Conservation (phyloP, 2,113 vertebrate genomes). For the Chlorocebus sabaeus region DNA sequence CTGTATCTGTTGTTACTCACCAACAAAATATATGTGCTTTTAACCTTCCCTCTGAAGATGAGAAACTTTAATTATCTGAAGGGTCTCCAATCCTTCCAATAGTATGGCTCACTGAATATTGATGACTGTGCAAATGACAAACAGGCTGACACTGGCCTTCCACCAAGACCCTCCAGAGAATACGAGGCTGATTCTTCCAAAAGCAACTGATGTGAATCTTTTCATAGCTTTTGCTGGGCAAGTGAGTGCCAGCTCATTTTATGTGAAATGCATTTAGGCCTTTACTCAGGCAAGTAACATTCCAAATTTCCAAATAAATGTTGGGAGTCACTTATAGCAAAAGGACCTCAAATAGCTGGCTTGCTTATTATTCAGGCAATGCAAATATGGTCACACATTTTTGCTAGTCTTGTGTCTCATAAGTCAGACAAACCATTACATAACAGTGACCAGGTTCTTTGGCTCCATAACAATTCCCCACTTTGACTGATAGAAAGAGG, state of each 20-base stretch:
- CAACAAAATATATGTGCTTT: background rate
- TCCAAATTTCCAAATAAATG: background rate
- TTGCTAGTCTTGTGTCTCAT: background rate
- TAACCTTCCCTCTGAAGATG: background rate
- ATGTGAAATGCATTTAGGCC: no score
- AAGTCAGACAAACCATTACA: background rate
- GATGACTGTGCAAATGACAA: background rate
- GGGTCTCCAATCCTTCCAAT: background rate
- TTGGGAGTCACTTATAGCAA: background rate
- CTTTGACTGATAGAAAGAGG: background rate
- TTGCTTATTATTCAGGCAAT: background rate
- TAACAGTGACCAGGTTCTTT: background rate
- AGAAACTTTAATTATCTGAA: background rate
- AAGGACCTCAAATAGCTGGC: background rate
- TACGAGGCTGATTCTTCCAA: background rate
- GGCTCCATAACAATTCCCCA: no score
- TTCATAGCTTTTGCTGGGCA: background rate
- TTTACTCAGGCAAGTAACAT: background rate
- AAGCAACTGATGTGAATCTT: background rate
- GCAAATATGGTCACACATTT: background rate
- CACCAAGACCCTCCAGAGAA: background rate
- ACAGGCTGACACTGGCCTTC: background rate
- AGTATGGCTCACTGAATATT: background rate
- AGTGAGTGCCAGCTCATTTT: background rate
- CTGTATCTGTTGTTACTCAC: no score